Evolutionary conservation across 2,888 invertebrate species (phyloP).

Genomic region (Drosophila emarginata): DNA sequence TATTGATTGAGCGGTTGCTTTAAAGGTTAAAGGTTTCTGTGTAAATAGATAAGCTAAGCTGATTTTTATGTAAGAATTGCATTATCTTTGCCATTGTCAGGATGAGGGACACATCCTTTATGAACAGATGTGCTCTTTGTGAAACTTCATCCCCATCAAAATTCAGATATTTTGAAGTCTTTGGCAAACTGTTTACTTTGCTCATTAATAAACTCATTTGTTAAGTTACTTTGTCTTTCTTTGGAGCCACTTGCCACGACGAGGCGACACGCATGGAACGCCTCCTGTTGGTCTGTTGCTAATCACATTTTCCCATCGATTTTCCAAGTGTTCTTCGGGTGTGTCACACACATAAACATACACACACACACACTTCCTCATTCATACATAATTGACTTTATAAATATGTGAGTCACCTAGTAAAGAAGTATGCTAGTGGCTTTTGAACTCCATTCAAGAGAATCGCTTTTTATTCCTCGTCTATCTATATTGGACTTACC

Average conservation of each 20-base stretch:
- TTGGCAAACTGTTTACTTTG: constrained; percentile 23
- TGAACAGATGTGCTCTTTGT: too few species aligned
- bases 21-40: too few species aligned
- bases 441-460: constrained; percentile 1
- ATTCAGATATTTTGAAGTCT: not conserved
- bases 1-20: too few species aligned
- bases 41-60: too few species aligned
- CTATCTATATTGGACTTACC: not conserved
- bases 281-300: constrained; percentile 22
- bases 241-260: constrained; percentile 8
- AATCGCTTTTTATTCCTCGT: too few species aligned
- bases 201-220: constrained; percentile 51
- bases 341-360: constrained; percentile 4
- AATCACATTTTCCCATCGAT: constrained; percentile 45
- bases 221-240: constrained; percentile 24
- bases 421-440: constrained; percentile 3
- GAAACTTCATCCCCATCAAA: too few species aligned
- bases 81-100: too few species aligned
- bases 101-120: too few species aligned
- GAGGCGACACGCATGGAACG: constrained; percentile 26
- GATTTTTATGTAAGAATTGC: too few species aligned
- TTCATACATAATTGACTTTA: constrained; percentile 15
- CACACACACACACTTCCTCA: not conserved
- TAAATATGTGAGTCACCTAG: constrained; percentile 18
- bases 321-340: constrained; percentile 22